Evolutionary conservation across 2,113 vertebrate genomes (phyloP).

Genomic region (Acanthochromis polyacanthus): DNA sequence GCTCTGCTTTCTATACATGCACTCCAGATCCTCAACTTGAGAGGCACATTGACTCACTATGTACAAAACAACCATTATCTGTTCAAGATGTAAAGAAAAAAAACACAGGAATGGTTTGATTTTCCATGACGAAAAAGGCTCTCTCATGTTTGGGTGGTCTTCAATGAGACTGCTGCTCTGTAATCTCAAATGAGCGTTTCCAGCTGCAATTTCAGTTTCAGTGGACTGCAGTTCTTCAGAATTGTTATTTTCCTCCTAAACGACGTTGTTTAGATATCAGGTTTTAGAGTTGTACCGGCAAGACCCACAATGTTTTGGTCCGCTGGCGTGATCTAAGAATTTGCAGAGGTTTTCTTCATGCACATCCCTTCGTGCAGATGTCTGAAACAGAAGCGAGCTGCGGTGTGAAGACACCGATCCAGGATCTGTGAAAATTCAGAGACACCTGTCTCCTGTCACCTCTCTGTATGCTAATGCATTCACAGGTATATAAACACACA

Average conservation of each 20-base stretch:
- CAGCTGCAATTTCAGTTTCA: conserved; percentile 27
- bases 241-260: conserved; percentile 1
- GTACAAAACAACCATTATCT: conserved; percentile 6
- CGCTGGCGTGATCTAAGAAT: not conserved
- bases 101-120: not conserved
- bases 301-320: not conserved
- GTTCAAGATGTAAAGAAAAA: not conserved
- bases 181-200: conserved; percentile 15
- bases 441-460: conserved; percentile 30
- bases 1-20: conserved; percentile 15
- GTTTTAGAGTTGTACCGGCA: conserved; percentile 3
- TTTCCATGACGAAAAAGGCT: not conserved
- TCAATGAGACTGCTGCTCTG: conserved; percentile 1
- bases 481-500: conserved; percentile 39
- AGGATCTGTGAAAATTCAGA: conserved; percentile 43
- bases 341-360: conserved; percentile 16
- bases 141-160: conserved; percentile 4
- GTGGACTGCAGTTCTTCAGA: not conserved
- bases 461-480: conserved; percentile 43
- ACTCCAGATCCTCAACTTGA: conserved; percentile 14
- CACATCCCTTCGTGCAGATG: conserved; percentile 14
- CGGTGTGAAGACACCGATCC: conserved; percentile 17
- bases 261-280: not conserved
- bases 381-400: conserved; percentile 27
- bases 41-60: conserved; percentile 4